Percentiles rank a stretch among this genome's conserved stretches.
Conservation (phyloP, 2,888 invertebrate genomes). For the Eumacrocentrus americanus region DNA sequence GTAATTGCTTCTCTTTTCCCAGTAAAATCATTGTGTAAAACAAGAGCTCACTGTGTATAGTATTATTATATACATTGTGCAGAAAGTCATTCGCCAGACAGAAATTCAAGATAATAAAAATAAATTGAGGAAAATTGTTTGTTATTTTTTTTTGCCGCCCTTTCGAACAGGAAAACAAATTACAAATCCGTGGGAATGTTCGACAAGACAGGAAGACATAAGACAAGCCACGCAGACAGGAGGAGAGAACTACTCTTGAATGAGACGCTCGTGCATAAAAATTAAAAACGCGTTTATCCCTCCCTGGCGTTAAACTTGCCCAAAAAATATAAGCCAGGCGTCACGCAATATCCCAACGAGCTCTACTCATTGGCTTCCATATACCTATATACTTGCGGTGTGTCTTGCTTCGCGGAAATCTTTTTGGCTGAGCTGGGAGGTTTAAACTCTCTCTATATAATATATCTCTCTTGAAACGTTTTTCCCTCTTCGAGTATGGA, state of each 20-base stretch:
- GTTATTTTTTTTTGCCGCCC: not conserved
- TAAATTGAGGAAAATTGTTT: not conserved
- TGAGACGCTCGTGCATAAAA: constrained; percentile 29
- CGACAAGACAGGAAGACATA: constrained; percentile 6
- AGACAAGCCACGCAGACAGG: not conserved
- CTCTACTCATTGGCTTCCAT: constrained; percentile 29
- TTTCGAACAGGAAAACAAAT: not conserved
- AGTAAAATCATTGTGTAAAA: too few relatives aligned
- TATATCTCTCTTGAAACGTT: constrained; percentile 6
- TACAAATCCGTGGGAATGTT: constrained; percentile 27
- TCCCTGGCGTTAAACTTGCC: constrained; percentile 23
- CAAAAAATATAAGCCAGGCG: constrained; percentile 20
- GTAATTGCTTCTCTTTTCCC: too few relatives aligned
- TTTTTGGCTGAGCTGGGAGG: constrained; percentile 18
- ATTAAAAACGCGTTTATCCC: constrained; percentile 32
- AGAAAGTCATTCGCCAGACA: too few relatives aligned
- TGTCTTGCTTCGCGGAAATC: constrained; percentile 21
- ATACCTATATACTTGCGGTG: constrained; percentile 25
- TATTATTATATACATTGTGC: too few relatives aligned
- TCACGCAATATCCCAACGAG: constrained; percentile 28
- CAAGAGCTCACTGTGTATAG: too few relatives aligned
- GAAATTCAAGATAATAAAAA: constrained; percentile 2
- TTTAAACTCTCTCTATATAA: constrained; percentile 14
- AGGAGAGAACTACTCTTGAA: constrained; percentile 12
- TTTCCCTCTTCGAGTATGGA: not conserved